Percentiles rank a stretch among this genome's conserved stretches.
Evolutionary conservation across 2,113 vertebrate genomes (phyloP).

Genomic region (Tachysurus vachellii): DNA sequence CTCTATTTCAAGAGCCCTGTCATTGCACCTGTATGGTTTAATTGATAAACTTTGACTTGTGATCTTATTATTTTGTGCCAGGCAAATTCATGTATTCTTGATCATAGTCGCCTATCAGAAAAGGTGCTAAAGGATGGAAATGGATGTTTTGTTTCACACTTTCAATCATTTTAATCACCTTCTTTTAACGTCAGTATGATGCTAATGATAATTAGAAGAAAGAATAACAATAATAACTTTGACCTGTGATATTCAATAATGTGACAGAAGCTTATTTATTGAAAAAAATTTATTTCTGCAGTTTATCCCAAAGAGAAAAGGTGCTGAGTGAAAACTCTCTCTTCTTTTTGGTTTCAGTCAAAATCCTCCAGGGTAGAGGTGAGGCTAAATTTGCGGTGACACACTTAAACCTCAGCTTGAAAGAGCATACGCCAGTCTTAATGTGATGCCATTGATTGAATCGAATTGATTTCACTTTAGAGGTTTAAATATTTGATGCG

Average conservation of each 20-base stretch:
- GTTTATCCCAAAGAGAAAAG: neutral
- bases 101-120: neutral
- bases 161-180: constrained; percentile 27
- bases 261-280: neutral
- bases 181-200: constrained; percentile 22
- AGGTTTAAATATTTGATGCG: constrained; percentile 47
- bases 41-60: neutral
- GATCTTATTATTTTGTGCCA: neutral
- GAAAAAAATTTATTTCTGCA: neutral
- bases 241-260: constrained; percentile 20
- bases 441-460: constrained; percentile 12
- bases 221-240: constrained; percentile 10
- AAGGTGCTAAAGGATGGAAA: neutral
- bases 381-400: constrained; percentile 36
- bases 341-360: constrained; percentile 15
- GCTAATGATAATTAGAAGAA: constrained; percentile 21
- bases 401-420: constrained; percentile 40
- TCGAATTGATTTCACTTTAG: constrained; percentile 38
- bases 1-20: neutral
- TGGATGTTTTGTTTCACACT: neutral
- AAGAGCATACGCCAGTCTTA: neutral
- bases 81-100: neutral
- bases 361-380: constrained; percentile 10
- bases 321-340: neutral
- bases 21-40: neutral